Evolutionary conservation across 2,797 vertebrate genomes (phyloP).

Genomic region (Enteromius argenteus): DNA sequence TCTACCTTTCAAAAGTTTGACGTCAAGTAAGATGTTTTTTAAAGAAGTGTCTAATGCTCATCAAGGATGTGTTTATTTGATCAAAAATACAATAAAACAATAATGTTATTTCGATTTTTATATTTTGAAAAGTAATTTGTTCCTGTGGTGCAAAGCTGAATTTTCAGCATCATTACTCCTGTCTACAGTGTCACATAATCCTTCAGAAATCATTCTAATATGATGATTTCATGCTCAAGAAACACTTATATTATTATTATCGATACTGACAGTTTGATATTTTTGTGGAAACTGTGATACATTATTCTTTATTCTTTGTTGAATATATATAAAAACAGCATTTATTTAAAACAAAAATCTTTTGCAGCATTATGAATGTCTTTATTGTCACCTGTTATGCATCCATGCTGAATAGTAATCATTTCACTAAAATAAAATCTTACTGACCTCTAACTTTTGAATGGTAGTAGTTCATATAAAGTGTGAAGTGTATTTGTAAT

Average conservation of each 20-base stretch:
- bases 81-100: background rate
- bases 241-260: background rate
- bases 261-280: background rate
- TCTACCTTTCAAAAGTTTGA: background rate
- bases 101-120: background rate
- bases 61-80: background rate
- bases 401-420: background rate
- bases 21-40: background rate
- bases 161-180: background rate
- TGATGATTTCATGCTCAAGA: background rate
- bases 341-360: background rate
- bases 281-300: background rate
- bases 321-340: background rate
- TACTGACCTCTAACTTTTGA: background rate
- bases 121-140: background rate
- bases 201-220: background rate
- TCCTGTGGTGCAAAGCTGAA: slow-evolving; percentile 9
- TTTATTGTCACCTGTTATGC: background rate
- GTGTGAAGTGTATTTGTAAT: slow-evolving; percentile 22
- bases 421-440: background rate
- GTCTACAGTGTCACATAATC: background rate
- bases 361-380: background rate
- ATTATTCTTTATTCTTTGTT: background rate
- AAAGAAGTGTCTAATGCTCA: background rate
- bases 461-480: background rate